phyloP scores from a whole-genome alignment of 2,797 vertebrate genomes.

The Megalops cyprinoides region DNA sequence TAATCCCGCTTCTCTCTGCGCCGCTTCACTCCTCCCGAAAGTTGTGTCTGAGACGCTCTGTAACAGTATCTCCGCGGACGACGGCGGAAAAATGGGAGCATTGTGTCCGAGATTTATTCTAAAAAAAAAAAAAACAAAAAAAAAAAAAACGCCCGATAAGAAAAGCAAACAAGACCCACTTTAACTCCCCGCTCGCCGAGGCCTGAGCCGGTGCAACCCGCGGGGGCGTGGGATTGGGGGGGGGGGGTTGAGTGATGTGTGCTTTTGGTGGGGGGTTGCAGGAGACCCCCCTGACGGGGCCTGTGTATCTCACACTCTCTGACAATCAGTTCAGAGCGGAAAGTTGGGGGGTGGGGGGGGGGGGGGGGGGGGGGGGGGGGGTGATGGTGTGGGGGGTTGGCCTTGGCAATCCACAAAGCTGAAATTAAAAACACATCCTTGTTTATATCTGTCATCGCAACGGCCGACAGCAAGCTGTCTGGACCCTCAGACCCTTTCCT shows the following conservation, averaged over 20 bases:
- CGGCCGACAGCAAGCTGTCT: too few species aligned
- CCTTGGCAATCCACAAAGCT: background rate
- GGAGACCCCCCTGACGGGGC: too few species aligned
- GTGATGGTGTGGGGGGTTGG: too few species aligned
- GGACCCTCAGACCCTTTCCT: too few species aligned
- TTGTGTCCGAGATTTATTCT: constrained; percentile 74
- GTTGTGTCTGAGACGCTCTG: constrained; percentile 67
- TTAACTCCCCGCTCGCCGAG: constrained; percentile 44
- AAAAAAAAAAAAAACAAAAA: constrained; percentile 63
- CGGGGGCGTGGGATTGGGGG: too few species aligned
- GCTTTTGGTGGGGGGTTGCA: too few species aligned
- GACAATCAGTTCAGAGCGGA: too few species aligned
- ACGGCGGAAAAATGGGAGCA: constrained; percentile 73
- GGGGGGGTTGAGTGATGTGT: too few species aligned
- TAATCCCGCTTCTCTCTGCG: constrained; percentile 59
- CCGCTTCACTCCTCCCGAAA: constrained; percentile 56
- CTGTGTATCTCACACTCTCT: too few species aligned
- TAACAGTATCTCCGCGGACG: constrained; percentile 76
- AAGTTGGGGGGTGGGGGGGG: too few species aligned
- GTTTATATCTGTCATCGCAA: background rate
- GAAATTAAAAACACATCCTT: background rate
- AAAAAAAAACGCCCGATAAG: constrained; percentile 71
- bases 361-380: too few species aligned
- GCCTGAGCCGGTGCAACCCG: too few species aligned
- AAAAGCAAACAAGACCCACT: constrained; percentile 66